These are phyloP conservation scores for Haliclona indistincta DNA, from an alignment of 37 sponge, comb jelly and placozoan genomes.

Conservation along the genomic window DNA sequence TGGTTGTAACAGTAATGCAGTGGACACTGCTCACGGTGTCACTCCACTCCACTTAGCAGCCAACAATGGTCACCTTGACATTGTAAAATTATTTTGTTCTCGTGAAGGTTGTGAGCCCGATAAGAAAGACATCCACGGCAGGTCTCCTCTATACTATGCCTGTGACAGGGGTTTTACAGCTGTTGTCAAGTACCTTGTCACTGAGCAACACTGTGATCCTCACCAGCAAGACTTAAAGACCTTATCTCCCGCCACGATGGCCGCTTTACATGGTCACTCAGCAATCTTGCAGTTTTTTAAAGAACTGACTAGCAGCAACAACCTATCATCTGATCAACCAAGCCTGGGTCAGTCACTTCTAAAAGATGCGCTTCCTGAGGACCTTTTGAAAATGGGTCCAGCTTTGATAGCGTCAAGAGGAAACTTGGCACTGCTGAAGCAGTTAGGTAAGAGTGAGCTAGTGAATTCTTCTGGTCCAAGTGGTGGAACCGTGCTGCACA, in stretches of 20 bases:
- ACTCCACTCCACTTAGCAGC: conserved; percentile 46
- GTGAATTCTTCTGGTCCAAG: conserved; percentile 6
- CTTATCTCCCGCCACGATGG: background rate
- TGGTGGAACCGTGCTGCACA: conserved; percentile 40
- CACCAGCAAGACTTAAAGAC: background rate
- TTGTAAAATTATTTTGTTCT: conserved; percentile 40
- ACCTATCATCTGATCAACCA: background rate
- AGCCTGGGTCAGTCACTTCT: background rate
- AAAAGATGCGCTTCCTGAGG: background rate
- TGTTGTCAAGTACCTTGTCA: background rate
- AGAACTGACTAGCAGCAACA: background rate
- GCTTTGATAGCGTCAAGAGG: conserved; percentile 19
- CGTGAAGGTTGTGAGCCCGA: conserved; percentile 16
- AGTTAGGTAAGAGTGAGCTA: background rate
- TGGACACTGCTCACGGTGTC: conserved; percentile 10
- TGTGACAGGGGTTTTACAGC: background rate
- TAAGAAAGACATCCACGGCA: conserved; percentile 17
- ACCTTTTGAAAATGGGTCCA: background rate
- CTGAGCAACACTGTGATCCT: background rate
- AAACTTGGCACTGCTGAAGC: conserved; percentile 15
- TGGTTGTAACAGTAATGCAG: background rate
- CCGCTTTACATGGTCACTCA: background rate
- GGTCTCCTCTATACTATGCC: conserved; percentile 40
- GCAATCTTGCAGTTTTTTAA: background rate
- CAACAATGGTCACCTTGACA: conserved; percentile 24